Percentiles rank a stretch among this genome's conserved stretches.
Conservation (phyloP, 2,888 invertebrate genomes). For the Agelastica alni region DNA sequence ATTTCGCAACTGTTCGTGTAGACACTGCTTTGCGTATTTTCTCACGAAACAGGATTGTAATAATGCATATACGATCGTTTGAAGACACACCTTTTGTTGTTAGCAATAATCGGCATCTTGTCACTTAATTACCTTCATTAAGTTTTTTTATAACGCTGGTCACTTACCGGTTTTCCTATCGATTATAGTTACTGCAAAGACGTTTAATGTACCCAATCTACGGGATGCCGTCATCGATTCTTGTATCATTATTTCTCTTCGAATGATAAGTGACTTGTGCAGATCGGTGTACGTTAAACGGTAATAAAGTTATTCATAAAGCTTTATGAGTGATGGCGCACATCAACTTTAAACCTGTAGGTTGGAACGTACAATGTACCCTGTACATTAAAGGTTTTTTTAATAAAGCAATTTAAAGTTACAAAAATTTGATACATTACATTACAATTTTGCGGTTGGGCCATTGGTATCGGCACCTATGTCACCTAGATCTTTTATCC, state of each 20-base stretch:
- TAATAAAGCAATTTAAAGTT: too few species aligned
- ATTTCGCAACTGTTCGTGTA: too few species aligned
- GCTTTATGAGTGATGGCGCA: too few species aligned
- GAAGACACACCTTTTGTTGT: conserved; percentile 34
- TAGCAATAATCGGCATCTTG: conserved; percentile 30
- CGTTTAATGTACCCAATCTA: conserved; percentile 9
- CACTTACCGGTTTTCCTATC: conserved; percentile 6
- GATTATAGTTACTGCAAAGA: neutral
- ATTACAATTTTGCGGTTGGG: too few species aligned
- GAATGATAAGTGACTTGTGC: neutral
- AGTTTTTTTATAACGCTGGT: conserved; percentile 6
- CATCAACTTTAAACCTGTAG: too few species aligned
- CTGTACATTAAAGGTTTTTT: too few species aligned
- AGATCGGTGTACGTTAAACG: neutral
- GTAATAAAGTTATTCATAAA: too few species aligned
- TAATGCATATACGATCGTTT: neutral
- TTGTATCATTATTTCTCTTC: conserved; percentile 3
- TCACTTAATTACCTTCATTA: conserved; percentile 21
- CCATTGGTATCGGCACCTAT: too few species aligned
- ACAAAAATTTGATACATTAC: too few species aligned
- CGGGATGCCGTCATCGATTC: conserved; percentile 9
- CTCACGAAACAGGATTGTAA: conserved; percentile 21
- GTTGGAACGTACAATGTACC: too few species aligned
- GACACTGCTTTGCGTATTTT: conserved; percentile 11
- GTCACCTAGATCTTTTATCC: too few species aligned